These are phyloP conservation scores for Coreius guichenoti DNA, from an alignment of 2,797 vertebrate genomes.

Conservation along the genomic window DNA sequence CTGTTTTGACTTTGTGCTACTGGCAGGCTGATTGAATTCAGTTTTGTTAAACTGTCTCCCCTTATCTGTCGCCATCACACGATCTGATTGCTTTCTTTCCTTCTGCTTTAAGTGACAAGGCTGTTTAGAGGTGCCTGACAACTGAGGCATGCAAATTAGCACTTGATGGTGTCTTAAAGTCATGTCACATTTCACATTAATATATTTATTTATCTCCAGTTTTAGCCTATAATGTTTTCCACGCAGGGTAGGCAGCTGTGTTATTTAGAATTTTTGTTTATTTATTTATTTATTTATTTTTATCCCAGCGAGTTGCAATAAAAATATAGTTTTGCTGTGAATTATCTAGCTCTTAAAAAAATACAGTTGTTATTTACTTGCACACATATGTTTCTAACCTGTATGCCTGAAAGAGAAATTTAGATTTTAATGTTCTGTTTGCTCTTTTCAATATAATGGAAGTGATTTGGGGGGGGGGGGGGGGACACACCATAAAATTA, in stretches of 20 bases:
- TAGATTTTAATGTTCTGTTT: background rate
- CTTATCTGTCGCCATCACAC: constrained; percentile 75
- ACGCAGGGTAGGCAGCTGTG: constrained; percentile 52
- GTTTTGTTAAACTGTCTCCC: constrained; percentile 76
- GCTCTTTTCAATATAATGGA: background rate
- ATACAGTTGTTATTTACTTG: too few relatives aligned
- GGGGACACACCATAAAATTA: background rate
- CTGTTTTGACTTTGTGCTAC: constrained; percentile 57
- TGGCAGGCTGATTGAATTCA: constrained; percentile 77
- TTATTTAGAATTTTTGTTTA: background rate
- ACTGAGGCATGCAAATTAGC: constrained; percentile 75
- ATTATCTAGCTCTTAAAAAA: background rate
- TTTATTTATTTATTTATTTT: background rate
- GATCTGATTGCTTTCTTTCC: constrained; percentile 71
- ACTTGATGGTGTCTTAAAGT: constrained; percentile 59
- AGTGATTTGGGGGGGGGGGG: too few relatives aligned
- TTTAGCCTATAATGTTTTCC: constrained; percentile 51
- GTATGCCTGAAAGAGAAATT: background rate
- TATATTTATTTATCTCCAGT: constrained; percentile 52
- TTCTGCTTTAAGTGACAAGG: constrained; percentile 69
- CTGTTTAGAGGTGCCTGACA: constrained; percentile 74
- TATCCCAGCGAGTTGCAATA: background rate
- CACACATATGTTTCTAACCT: too few relatives aligned
- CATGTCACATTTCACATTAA: constrained; percentile 38
- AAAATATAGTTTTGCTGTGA: background rate